These are phyloP conservation scores for Hypothenemus hampei DNA, from an alignment of 1,140 invertebrate genomes.

Conservation along the genomic window DNA sequence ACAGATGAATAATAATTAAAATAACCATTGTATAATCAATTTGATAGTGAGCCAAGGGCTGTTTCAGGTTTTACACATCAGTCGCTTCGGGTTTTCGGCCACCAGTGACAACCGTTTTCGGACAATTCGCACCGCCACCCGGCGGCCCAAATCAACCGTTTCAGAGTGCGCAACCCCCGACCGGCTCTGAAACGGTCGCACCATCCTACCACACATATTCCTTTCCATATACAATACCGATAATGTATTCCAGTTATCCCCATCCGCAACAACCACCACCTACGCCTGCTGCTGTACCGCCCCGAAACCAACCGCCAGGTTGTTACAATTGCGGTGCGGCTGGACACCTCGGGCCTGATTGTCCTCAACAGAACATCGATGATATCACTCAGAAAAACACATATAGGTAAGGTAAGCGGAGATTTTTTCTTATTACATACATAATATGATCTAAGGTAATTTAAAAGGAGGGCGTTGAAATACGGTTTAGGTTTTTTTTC, in stretches of 20 bases:
- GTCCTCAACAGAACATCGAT: constrained; percentile 81
- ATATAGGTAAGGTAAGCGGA: constrained; percentile 46
- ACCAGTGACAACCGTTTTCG: constrained; percentile 11
- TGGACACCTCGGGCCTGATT: constrained; percentile 74
- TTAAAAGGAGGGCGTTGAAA: too few species aligned
- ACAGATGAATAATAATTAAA: too few species aligned
- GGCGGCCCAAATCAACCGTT: constrained; percentile 4
- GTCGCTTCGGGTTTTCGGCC: constrained; percentile 5
- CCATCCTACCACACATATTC: constrained; percentile 39
- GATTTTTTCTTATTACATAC: background rate
- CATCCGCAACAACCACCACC: constrained; percentile 41
- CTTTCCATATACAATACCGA: constrained; percentile 48
- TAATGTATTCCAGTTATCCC: constrained; percentile 48
- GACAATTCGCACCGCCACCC: constrained; percentile 15
- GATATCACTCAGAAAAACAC: constrained; percentile 68
- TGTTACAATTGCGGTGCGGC: constrained; percentile 73
- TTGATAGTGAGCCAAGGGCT: too few species aligned
- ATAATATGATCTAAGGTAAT: background rate
- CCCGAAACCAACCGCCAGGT: constrained; percentile 38
- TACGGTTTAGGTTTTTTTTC: too few species aligned
- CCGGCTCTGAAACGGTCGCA: constrained; percentile 14
- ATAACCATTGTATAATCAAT: too few species aligned
- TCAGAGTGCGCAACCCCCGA: constrained; percentile 4
- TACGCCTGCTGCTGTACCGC: constrained; percentile 48
- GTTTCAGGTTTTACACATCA: constrained; percentile 10